Evolutionary conservation across 2,113 vertebrate genomes (phyloP).

Genomic region (Callipepla californica): DNA sequence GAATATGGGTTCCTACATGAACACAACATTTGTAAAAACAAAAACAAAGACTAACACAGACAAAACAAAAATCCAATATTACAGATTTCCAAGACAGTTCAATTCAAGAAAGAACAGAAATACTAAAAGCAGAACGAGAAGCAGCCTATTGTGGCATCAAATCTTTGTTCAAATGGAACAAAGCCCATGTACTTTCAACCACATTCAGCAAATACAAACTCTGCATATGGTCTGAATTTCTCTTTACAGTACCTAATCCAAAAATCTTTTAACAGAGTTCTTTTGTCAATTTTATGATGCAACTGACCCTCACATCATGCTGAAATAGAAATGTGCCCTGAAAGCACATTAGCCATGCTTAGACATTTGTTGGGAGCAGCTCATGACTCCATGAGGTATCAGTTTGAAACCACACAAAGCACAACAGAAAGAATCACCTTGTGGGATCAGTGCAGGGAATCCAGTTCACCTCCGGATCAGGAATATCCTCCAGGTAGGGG

Average conservation of each 20-base stretch:
- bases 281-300: not conserved
- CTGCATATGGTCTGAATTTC: not conserved
- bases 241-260: not conserved
- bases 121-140: not conserved
- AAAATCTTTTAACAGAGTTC: not conserved
- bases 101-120: not conserved
- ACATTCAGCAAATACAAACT: not conserved
- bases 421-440: not conserved
- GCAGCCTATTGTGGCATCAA: not conserved
- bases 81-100: not conserved
- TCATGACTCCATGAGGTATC: not conserved
- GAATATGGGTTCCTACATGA: not conserved
- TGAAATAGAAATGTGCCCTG: not conserved
- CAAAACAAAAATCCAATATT: not conserved
- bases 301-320: not conserved
- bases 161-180: not conserved
- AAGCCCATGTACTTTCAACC: not conserved
- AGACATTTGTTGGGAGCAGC: not conserved
- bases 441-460: conserved; percentile 71
- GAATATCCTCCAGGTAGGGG: conserved; percentile 77
- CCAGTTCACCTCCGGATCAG: conserved; percentile 71
- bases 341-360: not conserved
- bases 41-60: not conserved
- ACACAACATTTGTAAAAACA: not conserved
- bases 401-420: not conserved